Evolutionary conservation across 1,140 invertebrate species (phyloP).

Genomic region (Sitophilus oryzae): DNA sequence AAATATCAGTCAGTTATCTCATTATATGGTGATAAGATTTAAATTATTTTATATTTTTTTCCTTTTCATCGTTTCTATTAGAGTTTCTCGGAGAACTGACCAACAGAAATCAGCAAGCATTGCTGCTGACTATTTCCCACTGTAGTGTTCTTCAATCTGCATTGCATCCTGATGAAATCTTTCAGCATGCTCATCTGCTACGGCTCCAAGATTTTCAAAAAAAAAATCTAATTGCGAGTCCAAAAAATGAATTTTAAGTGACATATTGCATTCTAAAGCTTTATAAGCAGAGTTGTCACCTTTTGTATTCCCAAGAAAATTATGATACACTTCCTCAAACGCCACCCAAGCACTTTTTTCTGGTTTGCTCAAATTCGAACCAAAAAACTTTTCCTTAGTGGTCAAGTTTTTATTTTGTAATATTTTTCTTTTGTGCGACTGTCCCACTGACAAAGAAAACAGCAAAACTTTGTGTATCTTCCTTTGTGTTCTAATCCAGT

Average conservation of each 20-base stretch:
- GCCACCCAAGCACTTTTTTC: too few relatives aligned
- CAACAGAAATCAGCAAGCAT: conserved; percentile 35
- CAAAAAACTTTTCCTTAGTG: conserved; percentile 16
- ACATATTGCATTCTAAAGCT: conserved; percentile 31
- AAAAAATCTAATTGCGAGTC: conserved; percentile 40
- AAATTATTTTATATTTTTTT: too few relatives aligned
- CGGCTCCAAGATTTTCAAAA: conserved; percentile 31
- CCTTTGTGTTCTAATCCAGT: too few relatives aligned
- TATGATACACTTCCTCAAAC: too few relatives aligned
- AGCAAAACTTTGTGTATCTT: too few relatives aligned
- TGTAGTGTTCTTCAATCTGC: conserved; percentile 35
- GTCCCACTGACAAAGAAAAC: conserved; percentile 13
- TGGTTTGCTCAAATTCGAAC: too few relatives aligned
- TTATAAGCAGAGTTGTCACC: conserved; percentile 20
- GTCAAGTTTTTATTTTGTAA: conserved; percentile 27
- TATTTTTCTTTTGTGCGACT: conserved; percentile 28
- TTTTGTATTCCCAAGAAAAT: too few relatives aligned
- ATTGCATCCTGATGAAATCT: conserved; percentile 39
- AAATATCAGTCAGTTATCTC: too few relatives aligned
- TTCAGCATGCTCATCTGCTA: conserved; percentile 40
- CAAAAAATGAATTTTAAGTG: conserved; percentile 41
- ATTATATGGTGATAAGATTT: too few relatives aligned
- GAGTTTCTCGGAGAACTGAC: too few relatives aligned
- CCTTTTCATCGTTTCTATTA: too few relatives aligned
- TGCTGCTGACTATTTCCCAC: conserved; percentile 27